Conservation (phyloP, 2,888 invertebrate species). For the Euproctis similis region DNA sequence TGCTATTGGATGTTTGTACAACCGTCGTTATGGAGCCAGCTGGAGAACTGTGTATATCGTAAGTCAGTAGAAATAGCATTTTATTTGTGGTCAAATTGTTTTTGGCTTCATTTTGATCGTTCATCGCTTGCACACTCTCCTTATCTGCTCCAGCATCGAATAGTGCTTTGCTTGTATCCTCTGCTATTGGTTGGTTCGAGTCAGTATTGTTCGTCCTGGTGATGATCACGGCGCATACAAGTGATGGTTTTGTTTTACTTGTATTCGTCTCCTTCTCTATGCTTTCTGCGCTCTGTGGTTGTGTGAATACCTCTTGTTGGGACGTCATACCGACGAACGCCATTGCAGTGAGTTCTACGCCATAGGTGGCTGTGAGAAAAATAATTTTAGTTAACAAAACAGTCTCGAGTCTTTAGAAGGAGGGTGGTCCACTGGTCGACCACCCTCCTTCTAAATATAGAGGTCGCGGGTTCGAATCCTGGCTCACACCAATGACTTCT, state of each 20-base stretch:
- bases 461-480: no score
- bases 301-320: conserved; percentile 49
- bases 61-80: conserved; percentile 79
- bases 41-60: conserved; percentile 80
- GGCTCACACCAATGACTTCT: no score
- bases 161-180: conserved; percentile 58
- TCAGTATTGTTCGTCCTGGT: conserved; percentile 44
- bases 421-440: no score
- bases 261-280: conserved; percentile 50
- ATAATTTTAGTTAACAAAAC: no score
- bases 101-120: conserved; percentile 84
- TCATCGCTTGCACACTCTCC: conserved; percentile 81
- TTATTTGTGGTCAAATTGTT: conserved; percentile 57
- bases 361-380: conserved; percentile 53
- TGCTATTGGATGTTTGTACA: conserved; percentile 59
- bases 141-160: conserved; percentile 57
- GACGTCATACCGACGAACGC: conserved; percentile 61
- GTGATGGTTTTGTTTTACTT: conserved; percentile 54
- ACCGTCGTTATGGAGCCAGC: conserved; percentile 64
- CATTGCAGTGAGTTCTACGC: conserved; percentile 64
- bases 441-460: no score
- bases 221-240: conserved; percentile 58
- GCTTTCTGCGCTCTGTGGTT: conserved; percentile 45
- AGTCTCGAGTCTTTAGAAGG: no score
- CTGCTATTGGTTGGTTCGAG: conserved; percentile 49